Evolutionary conservation across 2,888 invertebrate species (phyloP), one percentile per base, ranked within the genome.

Genomic region (Stramonita haemastoma): DNA sequence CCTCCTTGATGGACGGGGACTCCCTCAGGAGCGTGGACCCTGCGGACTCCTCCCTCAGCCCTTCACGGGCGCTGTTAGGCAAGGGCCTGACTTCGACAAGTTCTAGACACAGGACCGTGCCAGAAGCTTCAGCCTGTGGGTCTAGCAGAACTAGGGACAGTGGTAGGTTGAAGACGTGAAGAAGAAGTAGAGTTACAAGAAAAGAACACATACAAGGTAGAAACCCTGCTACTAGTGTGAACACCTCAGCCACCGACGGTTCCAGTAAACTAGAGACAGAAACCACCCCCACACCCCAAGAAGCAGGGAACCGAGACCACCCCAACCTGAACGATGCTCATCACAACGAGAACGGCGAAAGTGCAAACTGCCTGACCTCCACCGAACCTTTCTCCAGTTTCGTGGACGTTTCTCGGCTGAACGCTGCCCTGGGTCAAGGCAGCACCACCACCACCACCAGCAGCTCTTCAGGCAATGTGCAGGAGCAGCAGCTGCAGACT

Each of bases 401-500:
- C 56, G 89, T 90, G 56, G 86, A 90, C 87, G 66, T 66, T 15
- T 0, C 34, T 17, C 88, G 83, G n/a, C 83, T 90, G 70, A 81
- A 57, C 56, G 34, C 86, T 15, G 86, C 66, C 26, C 81, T 88
- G 15, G 34, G 88, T 1, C 46, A 8, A 46, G 79, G 34, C 4
- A 36, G 34, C 34, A 60, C n/a, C 1, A 22, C 56, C 22, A 32
- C 77, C 4, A 11, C 60, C 0, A 19, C 34, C 2, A 26, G 60
- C 19, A 32, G 66, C 5, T 6, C 8, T 6, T 60, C 86, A 4
- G 86, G 86, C 34, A 86, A 86, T 26, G 57, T 66, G 32, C 86
- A 86, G 66, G 86, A 86, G 34, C 86, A 86, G 60, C 57, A 90
- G 29, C 81, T 92, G 19, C 29, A 89, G 84, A 90, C 91, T 79